Evolutionary conservation across 2,113 vertebrate genomes (phyloP).

Genomic region (Gavia stellata): DNA sequence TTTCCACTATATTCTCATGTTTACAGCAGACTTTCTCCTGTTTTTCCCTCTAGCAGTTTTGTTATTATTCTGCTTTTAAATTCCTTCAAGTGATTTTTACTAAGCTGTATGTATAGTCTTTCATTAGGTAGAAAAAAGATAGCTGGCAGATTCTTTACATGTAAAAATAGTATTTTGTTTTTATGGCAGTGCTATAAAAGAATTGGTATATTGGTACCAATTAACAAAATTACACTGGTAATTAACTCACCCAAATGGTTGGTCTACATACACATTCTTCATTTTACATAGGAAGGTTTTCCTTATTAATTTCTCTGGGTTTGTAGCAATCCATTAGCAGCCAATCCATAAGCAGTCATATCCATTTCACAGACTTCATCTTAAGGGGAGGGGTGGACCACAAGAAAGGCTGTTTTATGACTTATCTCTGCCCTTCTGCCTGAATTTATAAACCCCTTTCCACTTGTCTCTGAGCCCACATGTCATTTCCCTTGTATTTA

Average conservation of each 20-base stretch:
- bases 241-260: background rate
- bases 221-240: background rate
- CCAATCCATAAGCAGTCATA: background rate
- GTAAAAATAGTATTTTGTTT: background rate
- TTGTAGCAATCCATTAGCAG: background rate
- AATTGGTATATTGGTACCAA: background rate
- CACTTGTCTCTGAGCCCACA: background rate
- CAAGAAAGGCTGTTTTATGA: background rate
- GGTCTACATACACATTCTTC: background rate
- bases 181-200: background rate
- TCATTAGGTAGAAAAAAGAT: background rate
- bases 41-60: background rate
- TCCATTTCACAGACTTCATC: background rate
- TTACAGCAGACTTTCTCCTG: background rate
- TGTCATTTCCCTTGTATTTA: background rate
- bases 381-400: background rate
- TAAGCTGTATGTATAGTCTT: background rate
- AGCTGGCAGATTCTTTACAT: background rate
- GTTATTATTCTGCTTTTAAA: background rate
- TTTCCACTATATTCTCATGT: background rate
- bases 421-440: background rate
- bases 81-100: background rate
- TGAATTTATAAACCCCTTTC: background rate
- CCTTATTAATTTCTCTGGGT: background rate
- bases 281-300: background rate